Conservation (phyloP, 1,140 invertebrate species). For the Drosophila lowei region DNA sequence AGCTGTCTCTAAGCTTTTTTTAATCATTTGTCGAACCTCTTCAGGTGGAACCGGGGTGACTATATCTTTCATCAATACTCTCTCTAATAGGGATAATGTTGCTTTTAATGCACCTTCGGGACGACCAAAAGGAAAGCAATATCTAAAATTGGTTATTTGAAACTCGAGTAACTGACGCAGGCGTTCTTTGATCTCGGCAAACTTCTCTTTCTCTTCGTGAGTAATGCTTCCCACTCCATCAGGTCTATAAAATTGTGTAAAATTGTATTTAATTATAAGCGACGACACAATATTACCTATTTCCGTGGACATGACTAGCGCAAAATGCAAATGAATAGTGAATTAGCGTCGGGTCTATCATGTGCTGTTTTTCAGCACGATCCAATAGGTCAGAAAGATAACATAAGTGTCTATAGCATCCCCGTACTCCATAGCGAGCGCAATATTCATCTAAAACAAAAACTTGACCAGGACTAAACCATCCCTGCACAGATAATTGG, state of each 20-base stretch:
- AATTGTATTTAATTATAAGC: not conserved
- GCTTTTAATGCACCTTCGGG: constrained; percentile 99
- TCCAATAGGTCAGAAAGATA: constrained; percentile 98
- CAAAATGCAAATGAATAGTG: constrained; percentile 99
- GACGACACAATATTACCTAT: constrained; percentile 83
- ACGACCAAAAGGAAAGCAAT: constrained; percentile 98
- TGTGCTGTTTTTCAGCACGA: constrained; percentile 94
- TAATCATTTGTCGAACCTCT: constrained; percentile 97
- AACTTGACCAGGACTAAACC: constrained; percentile 99
- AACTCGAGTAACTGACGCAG: constrained; percentile 96
- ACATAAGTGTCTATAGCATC: constrained; percentile 97
- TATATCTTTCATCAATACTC: constrained; percentile 99
- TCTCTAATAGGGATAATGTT: constrained; percentile 96
- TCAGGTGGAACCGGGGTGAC: constrained; percentile 98
- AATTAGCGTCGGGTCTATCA: constrained; percentile 99
- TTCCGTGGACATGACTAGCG: constrained; percentile 98
- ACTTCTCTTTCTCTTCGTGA: constrained; percentile 98
- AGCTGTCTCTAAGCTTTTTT: constrained; percentile 98
- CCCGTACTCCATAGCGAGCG: constrained; percentile 97
- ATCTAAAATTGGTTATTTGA: constrained; percentile 99
- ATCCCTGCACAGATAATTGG: constrained; percentile 87
- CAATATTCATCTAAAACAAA: constrained; percentile 99
- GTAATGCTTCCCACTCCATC: constrained; percentile 99
- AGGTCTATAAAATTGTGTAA: constrained; percentile 86
- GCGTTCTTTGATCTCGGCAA: constrained; percentile 98